phyloP scores from a whole-genome alignment of 2,888 invertebrate species.

The Ormyrus pomaceus region DNA sequence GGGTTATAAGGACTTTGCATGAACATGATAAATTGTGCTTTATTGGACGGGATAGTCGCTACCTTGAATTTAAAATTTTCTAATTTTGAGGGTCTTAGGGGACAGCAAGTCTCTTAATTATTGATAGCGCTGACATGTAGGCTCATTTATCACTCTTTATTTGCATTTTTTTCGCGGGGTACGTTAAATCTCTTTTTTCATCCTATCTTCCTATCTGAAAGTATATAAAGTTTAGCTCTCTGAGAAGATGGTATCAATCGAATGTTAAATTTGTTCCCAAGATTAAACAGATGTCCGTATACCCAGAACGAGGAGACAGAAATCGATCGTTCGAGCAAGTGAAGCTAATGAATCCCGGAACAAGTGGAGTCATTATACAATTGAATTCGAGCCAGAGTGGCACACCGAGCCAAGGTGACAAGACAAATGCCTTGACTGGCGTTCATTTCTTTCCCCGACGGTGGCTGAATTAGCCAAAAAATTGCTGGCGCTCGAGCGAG shows the following conservation, averaged over 20 bases:
- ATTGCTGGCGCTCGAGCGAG: slow-evolving; percentile 6
- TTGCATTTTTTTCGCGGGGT: too few species aligned
- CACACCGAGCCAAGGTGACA: slow-evolving; percentile 28
- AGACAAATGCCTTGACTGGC: slow-evolving; percentile 39
- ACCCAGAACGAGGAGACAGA: neutral
- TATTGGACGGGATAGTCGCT: slow-evolving; percentile 5
- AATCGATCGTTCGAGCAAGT: slow-evolving; percentile 19
- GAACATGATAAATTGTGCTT: slow-evolving; percentile 49
- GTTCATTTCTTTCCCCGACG: neutral
- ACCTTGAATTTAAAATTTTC: slow-evolving; percentile 47
- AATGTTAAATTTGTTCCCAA: slow-evolving; percentile 5
- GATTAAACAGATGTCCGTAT: slow-evolving; percentile 3
- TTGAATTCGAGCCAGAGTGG: neutral
- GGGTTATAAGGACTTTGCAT: slow-evolving; percentile 35
- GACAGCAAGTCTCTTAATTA: neutral
- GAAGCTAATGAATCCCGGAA: slow-evolving; percentile 32
- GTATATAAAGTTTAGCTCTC: too few species aligned
- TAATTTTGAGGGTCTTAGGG: neutral
- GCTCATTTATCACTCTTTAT: too few species aligned
- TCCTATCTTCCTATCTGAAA: too few species aligned
- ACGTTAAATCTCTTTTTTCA: too few species aligned
- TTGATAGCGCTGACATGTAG: too few species aligned
- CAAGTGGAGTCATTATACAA: neutral
- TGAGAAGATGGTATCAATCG: too few species aligned
- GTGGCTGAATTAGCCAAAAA: slow-evolving; percentile 53